phyloP scores from a whole-genome alignment of 2,888 invertebrate species.

The Cerastoderma edule region DNA sequence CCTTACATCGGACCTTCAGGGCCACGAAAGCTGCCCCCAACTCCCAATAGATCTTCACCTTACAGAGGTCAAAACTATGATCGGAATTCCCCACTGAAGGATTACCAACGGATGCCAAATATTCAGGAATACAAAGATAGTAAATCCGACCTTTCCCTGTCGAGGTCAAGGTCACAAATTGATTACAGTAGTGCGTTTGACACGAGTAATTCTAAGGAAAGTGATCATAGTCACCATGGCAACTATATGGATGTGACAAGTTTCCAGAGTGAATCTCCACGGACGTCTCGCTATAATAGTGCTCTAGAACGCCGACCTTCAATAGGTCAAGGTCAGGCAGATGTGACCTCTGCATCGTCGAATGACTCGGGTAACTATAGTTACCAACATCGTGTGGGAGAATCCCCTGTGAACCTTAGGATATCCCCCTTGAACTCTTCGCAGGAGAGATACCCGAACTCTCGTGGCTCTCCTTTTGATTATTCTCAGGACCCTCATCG shows the following conservation, averaged over 20 bases:
- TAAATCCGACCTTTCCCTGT: conserved; percentile 34
- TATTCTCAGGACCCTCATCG: conserved; percentile 48
- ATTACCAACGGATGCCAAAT: conserved; percentile 58
- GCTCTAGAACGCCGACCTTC: conserved; percentile 45
- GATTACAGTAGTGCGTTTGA: conserved; percentile 40
- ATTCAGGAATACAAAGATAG: conserved; percentile 59
- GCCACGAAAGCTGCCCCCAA: conserved; percentile 63
- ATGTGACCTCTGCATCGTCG: conserved; percentile 56
- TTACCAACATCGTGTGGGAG: conserved; percentile 53
- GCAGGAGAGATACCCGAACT: conserved; percentile 38
- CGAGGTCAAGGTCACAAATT: conserved; percentile 62
- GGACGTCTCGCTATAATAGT: conserved; percentile 48
- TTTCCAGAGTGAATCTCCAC: conserved; percentile 47
- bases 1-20: conserved; percentile 64
- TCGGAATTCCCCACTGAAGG: conserved; percentile 59
- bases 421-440: conserved; percentile 58
- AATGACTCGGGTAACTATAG: conserved; percentile 64
- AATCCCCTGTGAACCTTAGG: conserved; percentile 58
- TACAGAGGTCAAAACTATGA: conserved; percentile 61
- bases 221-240: conserved; percentile 19
- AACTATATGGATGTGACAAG: conserved; percentile 41
- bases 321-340: conserved; percentile 45
- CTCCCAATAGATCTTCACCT: conserved; percentile 65
- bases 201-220: conserved; percentile 30
- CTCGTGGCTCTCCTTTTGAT: conserved; percentile 54